Percentiles rank a stretch among this genome's conserved stretches.
Conservation (phyloP, 2,113 vertebrate species). For the Rafetus swinhoei region DNA sequence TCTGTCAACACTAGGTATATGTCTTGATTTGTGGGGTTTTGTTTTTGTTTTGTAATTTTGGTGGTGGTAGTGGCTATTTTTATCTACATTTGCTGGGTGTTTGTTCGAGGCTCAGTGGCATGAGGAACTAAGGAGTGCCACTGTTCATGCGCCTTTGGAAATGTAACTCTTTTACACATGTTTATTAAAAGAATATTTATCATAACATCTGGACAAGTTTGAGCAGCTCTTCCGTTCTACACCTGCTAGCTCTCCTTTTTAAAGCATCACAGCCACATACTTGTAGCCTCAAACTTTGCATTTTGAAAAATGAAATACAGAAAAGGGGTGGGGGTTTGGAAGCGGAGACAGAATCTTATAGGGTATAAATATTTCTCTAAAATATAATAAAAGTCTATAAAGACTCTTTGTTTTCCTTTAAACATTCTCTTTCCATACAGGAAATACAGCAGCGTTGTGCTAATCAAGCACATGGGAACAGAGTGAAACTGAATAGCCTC, state of each 20-base stretch:
- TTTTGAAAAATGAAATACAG: neutral
- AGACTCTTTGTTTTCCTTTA: neutral
- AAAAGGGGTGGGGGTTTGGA: neutral
- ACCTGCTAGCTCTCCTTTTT: neutral
- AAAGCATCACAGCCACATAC: neutral
- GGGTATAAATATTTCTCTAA: neutral
- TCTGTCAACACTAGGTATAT: neutral
- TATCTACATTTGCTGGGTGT: neutral
- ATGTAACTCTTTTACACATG: neutral
- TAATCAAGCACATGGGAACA: neutral
- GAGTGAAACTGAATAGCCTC: neutral
- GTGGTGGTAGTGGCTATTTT: neutral
- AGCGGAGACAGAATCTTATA: neutral
- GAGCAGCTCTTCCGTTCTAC: neutral
- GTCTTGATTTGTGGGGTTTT: neutral
- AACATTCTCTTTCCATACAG: neutral
- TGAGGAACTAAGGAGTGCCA: no score
- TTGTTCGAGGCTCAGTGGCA: neutral
- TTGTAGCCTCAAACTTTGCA: no score
- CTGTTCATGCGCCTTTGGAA: no score
- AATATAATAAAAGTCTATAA: neutral
- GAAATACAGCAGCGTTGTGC: rapidly evolving
- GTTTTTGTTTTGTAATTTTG: neutral
- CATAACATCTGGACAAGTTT: neutral
- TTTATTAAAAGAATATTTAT: neutral